Evolutionary conservation across 2,797 vertebrate species (phyloP).

Genomic region (Selene dorsalis): DNA sequence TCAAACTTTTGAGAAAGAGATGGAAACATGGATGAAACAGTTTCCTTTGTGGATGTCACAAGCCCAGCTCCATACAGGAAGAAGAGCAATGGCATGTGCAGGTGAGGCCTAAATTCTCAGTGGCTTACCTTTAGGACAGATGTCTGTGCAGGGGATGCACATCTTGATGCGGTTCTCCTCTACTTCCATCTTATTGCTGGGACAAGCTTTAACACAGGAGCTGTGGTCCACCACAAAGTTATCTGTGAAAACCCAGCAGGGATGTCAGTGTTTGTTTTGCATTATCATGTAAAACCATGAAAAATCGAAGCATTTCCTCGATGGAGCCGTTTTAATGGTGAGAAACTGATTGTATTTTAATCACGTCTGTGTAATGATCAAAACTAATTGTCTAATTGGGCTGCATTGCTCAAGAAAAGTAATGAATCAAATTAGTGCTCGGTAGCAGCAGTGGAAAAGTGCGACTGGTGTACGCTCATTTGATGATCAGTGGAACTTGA

Average conservation of each 20-base stretch:
- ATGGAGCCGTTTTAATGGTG: constrained; percentile 9
- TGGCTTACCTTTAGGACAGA: constrained; percentile 96
- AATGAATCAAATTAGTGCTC: constrained; percentile 56
- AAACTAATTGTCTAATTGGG: constrained; percentile 49
- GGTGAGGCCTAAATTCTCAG: neutral
- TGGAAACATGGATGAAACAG: too few relatives aligned
- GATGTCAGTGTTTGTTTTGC: neutral
- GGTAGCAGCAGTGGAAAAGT: constrained; percentile 16
- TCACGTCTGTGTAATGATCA: constrained; percentile 58
- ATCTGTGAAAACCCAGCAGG: constrained; percentile 80
- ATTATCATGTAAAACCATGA: neutral
- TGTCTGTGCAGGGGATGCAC: constrained; percentile 97
- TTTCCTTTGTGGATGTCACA: too few relatives aligned
- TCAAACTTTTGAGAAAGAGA: neutral
- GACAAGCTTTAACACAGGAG: constrained; percentile 96
- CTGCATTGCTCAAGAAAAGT: constrained; percentile 20
- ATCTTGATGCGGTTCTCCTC: constrained; percentile 98
- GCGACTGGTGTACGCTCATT: constrained; percentile 49
- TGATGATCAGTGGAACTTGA: constrained; percentile 65
- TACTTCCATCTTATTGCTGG: constrained; percentile 98
- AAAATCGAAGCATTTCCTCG: neutral
- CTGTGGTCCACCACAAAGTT: constrained; percentile 99
- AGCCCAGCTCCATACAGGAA: too few relatives aligned
- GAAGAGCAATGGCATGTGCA: too few relatives aligned
- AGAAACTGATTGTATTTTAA: constrained; percentile 54